phyloP scores from a whole-genome alignment of 2,888 invertebrate species.

The Drosophila monieri region DNA sequence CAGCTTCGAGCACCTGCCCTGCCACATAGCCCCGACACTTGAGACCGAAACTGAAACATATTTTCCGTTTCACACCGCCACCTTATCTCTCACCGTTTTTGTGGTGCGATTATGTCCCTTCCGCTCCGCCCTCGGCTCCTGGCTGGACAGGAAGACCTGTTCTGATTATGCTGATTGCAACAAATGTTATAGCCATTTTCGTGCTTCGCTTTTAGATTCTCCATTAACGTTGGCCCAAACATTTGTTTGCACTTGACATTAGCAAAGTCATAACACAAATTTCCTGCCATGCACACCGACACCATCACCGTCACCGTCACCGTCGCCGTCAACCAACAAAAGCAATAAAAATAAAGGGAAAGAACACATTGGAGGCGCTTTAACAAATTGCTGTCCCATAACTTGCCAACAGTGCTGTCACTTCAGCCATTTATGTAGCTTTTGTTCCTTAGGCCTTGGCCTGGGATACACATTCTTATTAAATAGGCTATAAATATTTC shows the following conservation, averaged over 20 bases:
- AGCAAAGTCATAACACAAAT: conserved; percentile 79
- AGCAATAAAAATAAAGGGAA: conserved; percentile 23
- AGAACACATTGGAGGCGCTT: conserved; percentile 26
- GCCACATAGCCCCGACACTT: conserved; percentile 40
- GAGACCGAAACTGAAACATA: conserved; percentile 43
- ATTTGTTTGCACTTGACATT: conserved; percentile 81
- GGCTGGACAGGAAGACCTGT: conserved; percentile 33
- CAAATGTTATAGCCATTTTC: conserved; percentile 44
- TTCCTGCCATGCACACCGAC: conserved; percentile 62
- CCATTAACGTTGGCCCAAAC: conserved; percentile 55
- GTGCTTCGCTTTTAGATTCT: conserved; percentile 38
- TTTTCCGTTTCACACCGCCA: conserved; percentile 38
- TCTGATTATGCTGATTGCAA: conserved; percentile 79
- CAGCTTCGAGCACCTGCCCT: conserved; percentile 39
- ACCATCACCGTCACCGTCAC: conserved; percentile 15
- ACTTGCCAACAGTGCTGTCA: conserved; percentile 13
- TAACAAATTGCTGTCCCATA: conserved; percentile 64
- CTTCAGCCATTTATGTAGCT: conserved; percentile 3
- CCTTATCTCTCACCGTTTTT: conserved; percentile 4
- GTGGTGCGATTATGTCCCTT: conserved; percentile 26
- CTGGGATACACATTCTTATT: neutral
- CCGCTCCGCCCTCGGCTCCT: neutral
- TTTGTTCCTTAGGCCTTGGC: neutral
- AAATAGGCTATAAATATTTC: neutral
- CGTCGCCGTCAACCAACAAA: too few species aligned